A percentile compares a stretch with the other conserved stretches of the same genome.
Evolutionary conservation across 2,113 vertebrate genomes (phyloP).

Genomic region (Mus pahari): DNA sequence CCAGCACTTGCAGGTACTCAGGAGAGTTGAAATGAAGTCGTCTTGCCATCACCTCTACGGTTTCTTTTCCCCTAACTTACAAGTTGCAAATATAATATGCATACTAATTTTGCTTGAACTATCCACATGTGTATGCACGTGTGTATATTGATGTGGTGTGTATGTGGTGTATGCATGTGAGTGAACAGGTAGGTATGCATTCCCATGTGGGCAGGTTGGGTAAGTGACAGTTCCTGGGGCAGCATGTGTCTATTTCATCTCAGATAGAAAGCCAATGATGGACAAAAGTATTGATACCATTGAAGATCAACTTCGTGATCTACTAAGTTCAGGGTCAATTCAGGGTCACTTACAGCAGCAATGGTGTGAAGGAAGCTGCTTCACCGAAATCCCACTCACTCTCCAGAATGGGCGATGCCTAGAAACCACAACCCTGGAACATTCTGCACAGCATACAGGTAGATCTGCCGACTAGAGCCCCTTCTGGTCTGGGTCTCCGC

Average conservation of each 20-base stretch:
- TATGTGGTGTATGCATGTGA: background rate
- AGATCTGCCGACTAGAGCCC: background rate
- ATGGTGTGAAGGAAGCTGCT: background rate
- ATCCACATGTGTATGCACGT: background rate
- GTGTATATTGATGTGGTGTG: background rate
- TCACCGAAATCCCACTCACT: background rate
- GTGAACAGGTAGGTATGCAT: background rate
- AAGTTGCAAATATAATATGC: background rate
- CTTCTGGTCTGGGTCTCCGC: background rate
- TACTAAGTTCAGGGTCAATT: background rate
- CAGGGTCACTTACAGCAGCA: background rate
- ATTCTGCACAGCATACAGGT: background rate
- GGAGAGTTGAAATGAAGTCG: background rate
- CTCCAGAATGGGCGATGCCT: background rate
- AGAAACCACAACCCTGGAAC: too few relatives aligned
- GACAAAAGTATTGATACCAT: background rate
- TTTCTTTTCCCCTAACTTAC: background rate
- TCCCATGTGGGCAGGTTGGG: background rate
- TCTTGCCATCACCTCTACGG: fast-evolving
- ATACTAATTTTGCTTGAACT: background rate
- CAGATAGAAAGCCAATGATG: background rate
- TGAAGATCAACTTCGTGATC: background rate
- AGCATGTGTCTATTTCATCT: background rate
- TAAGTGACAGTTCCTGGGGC: background rate
- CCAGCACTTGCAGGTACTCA: background rate